Conservation (phyloP, 2,888 invertebrate genomes). For the Druceiella hillmani region DNA sequence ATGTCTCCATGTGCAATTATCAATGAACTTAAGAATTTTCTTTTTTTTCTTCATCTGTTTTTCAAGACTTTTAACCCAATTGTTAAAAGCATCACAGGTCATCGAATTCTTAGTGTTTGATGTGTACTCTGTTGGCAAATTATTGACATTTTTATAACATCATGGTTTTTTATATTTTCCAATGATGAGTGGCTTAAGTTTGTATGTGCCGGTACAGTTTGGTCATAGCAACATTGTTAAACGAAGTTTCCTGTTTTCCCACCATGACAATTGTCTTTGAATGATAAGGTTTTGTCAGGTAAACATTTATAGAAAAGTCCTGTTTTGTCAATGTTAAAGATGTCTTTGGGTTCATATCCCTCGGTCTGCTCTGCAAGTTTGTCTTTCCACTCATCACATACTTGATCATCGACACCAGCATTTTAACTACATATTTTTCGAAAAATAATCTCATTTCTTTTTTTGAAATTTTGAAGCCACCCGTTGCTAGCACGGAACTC, state of each 20-base stretch:
- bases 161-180: conserved; percentile 20
- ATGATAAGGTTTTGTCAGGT: conserved; percentile 21
- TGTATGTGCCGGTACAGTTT: conserved; percentile 21
- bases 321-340: too few relatives aligned
- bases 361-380: too few relatives aligned
- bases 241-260: conserved; percentile 20
- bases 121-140: conserved; percentile 14
- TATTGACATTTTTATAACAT: conserved; percentile 19
- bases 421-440: too few relatives aligned
- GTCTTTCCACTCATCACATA: too few relatives aligned
- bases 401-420: too few relatives aligned
- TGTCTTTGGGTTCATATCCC: too few relatives aligned
- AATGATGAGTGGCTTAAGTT: conserved; percentile 22
- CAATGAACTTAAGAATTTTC: conserved; percentile 23
- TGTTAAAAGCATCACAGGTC: conserved; percentile 19
- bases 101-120: conserved; percentile 19
- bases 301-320: conserved; percentile 21
- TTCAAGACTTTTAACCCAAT: conserved; percentile 23
- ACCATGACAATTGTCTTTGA: conserved; percentile 21
- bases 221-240: conserved; percentile 21
- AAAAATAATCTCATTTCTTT: too few relatives aligned
- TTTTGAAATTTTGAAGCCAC: too few relatives aligned
- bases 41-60: conserved; percentile 21
- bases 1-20: conserved; percentile 22
- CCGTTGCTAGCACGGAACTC: too few relatives aligned